phyloP scores from a whole-genome alignment of 2,888 invertebrate genomes.

The Stenodera caucasica region DNA sequence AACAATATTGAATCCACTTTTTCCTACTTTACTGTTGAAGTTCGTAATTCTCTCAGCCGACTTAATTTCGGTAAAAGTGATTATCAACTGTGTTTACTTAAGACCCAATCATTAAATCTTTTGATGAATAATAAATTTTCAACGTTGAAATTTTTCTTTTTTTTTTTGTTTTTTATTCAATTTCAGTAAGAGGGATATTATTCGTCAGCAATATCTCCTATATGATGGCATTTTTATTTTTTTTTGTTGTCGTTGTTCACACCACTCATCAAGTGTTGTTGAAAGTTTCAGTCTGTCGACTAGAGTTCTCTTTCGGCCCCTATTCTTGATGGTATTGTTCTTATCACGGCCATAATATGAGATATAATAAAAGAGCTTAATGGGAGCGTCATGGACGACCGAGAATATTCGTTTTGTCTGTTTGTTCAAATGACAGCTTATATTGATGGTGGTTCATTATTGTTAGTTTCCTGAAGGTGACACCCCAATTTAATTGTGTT shows the following conservation, averaged over 20 bases:
- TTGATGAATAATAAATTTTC: too few relatives aligned
- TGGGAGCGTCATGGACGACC: not conserved
- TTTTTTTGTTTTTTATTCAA: not conserved
- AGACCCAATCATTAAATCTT: too few relatives aligned
- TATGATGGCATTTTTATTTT: not conserved
- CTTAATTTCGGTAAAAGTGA: too few relatives aligned
- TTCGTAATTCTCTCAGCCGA: too few relatives aligned
- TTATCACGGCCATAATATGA: slow-evolving; percentile 1
- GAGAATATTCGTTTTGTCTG: not conserved
- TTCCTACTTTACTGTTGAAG: too few relatives aligned
- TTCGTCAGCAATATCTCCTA: not conserved
- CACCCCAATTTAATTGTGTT: not conserved
- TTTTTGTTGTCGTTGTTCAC: not conserved
- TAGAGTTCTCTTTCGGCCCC: not conserved
- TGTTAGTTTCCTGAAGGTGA: not conserved
- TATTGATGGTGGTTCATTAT: slow-evolving; percentile 1
- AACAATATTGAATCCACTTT: too few relatives aligned
- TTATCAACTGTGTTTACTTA: too few relatives aligned
- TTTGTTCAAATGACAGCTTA: not conserved
- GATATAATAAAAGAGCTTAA: slow-evolving; percentile 1
- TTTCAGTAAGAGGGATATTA: too few relatives aligned
- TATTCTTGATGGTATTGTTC: not conserved
- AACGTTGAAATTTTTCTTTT: not conserved
- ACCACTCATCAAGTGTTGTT: not conserved
- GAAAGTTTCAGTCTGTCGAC: not conserved